Evolutionary conservation across 2,113 vertebrate species (phyloP), one percentile per base, ranked within the genome.

Genomic region (Brachypodius melanocephalos): DNA sequence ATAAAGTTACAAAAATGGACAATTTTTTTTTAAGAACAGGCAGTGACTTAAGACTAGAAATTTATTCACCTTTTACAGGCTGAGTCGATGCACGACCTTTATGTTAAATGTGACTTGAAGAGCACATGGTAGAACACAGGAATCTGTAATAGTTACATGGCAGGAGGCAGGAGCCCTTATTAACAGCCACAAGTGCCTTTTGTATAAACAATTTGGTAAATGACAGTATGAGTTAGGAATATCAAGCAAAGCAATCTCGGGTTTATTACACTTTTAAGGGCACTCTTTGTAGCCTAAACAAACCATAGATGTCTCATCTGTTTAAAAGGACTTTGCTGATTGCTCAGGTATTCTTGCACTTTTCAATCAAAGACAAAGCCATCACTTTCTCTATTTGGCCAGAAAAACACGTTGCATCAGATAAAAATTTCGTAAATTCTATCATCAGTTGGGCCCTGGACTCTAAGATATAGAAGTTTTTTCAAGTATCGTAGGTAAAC

Each of bases 1-100:
- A 25, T 15, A 12, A 31, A 67, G 7, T 22, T 49, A 24, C 34
- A 54, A 78, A 78, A 29, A 67, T 49, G 5, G 14, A 29, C 11
- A 73, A 48, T 46, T 58, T n/a, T 55, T 24, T 73, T 74, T 46
- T 9, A 8, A 15, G 8, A 32, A 57, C 31, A 76, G 32, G 45
- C 18, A 17, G 26, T 26, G 7, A 32, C 17, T 54, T 7, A 18
- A n/a, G 38, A 40, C 9, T 8, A 66, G 75, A 88, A 65, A 49
- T 15, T 2, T 51, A 59, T 85, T 85, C 34, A 85, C 5, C 10
- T 21, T 93, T 67, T 46, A 54, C 13, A 88, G 48, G n/a, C 17
- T 81, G 25, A 26, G 17, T 62, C 2, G 3, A 62, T 26, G 58
- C 0, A 1, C 1, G 2, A 86, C 42, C 28, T 77, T 69, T 36